Conservation (phyloP, 2,113 vertebrate species). For the Ciconia boyciana region DNA sequence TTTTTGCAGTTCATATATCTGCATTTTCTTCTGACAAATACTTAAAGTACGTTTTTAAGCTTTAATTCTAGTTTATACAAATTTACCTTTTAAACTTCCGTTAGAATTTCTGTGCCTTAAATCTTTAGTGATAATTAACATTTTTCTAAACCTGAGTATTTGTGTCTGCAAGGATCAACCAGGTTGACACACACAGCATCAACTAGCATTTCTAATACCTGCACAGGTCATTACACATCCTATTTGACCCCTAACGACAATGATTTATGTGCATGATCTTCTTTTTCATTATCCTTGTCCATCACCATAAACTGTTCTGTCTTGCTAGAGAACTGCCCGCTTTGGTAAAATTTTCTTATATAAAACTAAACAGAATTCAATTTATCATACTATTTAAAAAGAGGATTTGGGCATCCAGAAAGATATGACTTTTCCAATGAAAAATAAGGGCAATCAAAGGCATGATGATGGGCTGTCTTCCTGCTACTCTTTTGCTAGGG, state of each 20-base stretch:
- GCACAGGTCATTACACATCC: not conserved
- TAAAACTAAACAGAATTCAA: conserved; percentile 2
- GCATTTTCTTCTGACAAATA: not conserved
- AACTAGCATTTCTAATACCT: not conserved
- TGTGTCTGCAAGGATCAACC: not conserved
- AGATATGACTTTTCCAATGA: not conserved
- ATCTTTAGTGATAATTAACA: not conserved
- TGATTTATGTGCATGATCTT: conserved; percentile 19
- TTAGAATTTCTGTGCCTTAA: not conserved
- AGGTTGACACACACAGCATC: not conserved
- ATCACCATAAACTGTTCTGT: not conserved
- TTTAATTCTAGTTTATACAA: not conserved
- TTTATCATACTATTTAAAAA: not conserved
- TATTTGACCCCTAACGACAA: not conserved
- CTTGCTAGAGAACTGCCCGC: not conserved
- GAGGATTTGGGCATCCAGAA: not conserved
- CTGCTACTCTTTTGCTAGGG: not conserved
- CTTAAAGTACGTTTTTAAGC: not conserved
- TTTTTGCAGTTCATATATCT: not conserved
- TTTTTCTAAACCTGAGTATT: not conserved
- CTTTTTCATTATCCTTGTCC: not conserved
- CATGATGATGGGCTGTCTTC: not conserved
- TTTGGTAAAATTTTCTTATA: not conserved
- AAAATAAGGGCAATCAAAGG: not conserved
- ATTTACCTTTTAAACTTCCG: not conserved